Evolutionary conservation across 1,140 invertebrate species (phyloP).

Genomic region (Bathynomus jamesi): DNA sequence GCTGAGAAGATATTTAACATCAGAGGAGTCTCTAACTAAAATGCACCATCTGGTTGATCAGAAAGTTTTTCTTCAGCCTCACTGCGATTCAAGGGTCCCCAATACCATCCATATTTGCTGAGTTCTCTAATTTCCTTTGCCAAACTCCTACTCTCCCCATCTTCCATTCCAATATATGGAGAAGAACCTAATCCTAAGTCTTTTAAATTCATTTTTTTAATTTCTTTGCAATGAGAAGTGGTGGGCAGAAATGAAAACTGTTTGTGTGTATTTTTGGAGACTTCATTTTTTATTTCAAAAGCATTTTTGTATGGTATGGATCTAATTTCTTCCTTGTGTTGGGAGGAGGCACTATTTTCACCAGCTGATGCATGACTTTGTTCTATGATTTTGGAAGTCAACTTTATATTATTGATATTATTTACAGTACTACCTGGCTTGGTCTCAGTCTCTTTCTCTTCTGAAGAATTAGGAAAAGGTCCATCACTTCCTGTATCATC

Average conservation of each 20-base stretch:
- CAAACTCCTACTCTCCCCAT: neutral
- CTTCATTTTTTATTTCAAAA: too few species aligned
- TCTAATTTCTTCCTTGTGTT: too few species aligned
- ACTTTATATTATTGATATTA: neutral
- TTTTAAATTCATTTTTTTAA: neutral
- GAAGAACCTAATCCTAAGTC: neutral
- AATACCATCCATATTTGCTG: constrained; percentile 58
- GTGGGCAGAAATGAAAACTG: neutral
- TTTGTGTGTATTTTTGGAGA: neutral
- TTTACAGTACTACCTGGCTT: too few species aligned
- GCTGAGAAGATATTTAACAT: constrained; percentile 58
- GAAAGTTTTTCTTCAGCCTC: constrained; percentile 56
- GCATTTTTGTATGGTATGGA: too few species aligned
- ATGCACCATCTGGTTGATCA: constrained; percentile 66
- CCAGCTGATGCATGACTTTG: too few species aligned
- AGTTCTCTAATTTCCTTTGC: constrained; percentile 52
- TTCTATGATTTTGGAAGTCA: neutral
- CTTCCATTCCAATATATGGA: neutral
- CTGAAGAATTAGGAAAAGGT: neutral
- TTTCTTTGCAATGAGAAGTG: neutral
- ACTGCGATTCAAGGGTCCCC: constrained; percentile 55
- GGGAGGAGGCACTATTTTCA: too few species aligned
- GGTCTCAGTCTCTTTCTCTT: neutral
- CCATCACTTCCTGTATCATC: neutral
- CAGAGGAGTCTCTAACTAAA: constrained; percentile 65